These are phyloP conservation scores for Dicentrarchus labrax DNA, from an alignment of 2,113 vertebrate genomes.

Conservation along the genomic window DNA sequence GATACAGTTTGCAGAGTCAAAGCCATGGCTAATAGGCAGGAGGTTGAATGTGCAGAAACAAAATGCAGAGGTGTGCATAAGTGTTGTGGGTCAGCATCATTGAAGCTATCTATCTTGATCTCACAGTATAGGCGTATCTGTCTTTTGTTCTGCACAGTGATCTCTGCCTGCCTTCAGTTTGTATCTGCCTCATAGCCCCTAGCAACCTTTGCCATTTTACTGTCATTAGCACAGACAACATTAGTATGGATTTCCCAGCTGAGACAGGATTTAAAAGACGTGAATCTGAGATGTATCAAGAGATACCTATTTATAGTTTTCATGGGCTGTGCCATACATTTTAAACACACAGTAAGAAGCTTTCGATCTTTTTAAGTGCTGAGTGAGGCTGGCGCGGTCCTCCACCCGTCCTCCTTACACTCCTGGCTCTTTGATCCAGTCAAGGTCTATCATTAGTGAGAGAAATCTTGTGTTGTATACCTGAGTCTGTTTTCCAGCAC, in stretches of 20 bases:
- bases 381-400: slow-evolving; percentile 19
- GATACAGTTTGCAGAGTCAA: background rate
- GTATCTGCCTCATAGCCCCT: background rate
- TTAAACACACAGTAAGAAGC: slow-evolving; percentile 39
- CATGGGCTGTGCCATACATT: slow-evolving; percentile 33
- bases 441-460: slow-evolving; percentile 26
- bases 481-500: background rate
- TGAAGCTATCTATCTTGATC: background rate
- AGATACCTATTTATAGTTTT: slow-evolving; percentile 55
- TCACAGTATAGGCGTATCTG: background rate
- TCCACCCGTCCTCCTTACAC: background rate
- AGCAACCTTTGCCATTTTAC: slow-evolving; percentile 33
- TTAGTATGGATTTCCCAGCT: slow-evolving; percentile 53
- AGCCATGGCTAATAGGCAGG: background rate
- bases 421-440: slow-evolving; percentile 38
- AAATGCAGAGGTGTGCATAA: background rate
- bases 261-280: slow-evolving; percentile 50
- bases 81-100: background rate
- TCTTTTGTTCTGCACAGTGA: background rate
- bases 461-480: slow-evolving; percentile 7
- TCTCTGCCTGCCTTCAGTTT: slow-evolving; percentile 6
- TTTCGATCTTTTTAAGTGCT: slow-evolving; percentile 41
- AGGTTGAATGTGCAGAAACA: background rate
- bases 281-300: slow-evolving; percentile 24
- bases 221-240: slow-evolving; percentile 48